A percentile compares a stretch with the other conserved stretches of the same genome.
These are phyloP conservation scores for Chloropsis hardwickii DNA, from an alignment of 2,113 vertebrate genomes.

Conservation along the genomic window DNA sequence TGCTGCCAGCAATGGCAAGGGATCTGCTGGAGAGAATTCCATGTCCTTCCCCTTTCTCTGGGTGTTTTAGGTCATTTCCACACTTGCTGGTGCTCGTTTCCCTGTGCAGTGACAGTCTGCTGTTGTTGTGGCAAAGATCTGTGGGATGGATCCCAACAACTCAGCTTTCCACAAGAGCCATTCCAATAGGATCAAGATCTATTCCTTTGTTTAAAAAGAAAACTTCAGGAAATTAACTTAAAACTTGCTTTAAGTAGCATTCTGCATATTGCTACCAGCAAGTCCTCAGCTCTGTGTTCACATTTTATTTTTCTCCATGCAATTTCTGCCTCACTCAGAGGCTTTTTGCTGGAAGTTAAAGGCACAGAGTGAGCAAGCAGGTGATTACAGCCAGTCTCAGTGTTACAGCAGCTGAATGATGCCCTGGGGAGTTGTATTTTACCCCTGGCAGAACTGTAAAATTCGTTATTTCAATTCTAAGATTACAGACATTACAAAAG, in stretches of 20 bases:
- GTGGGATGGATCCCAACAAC: neutral
- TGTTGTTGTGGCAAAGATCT: neutral
- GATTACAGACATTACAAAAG: slow-evolving; percentile 35
- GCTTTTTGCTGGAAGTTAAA: neutral
- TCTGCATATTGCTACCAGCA: neutral
- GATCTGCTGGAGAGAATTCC: neutral
- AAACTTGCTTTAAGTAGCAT: neutral
- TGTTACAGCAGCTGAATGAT: slow-evolving; percentile 36
- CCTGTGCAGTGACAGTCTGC: neutral
- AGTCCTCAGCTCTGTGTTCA: neutral
- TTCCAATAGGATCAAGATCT: neutral
- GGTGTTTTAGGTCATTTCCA: neutral
- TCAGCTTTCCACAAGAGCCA: neutral
- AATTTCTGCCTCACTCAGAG: neutral
- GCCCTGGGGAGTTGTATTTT: slow-evolving; percentile 59
- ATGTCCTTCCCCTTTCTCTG: neutral
- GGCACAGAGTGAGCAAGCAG: slow-evolving; percentile 15
- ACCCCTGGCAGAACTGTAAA: slow-evolving; percentile 61
- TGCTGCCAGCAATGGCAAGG: neutral
- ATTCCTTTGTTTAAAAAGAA: neutral
- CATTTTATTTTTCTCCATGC: neutral
- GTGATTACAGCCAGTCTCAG: slow-evolving; percentile 46
- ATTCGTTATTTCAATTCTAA: slow-evolving; percentile 54
- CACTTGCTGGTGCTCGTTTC: neutral
- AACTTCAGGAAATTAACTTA: neutral